A percentile compares a stretch with the other conserved stretches of the same genome.
Conservation (phyloP, 2,113 vertebrate species). For the Eudorcas thomsonii region DNA sequence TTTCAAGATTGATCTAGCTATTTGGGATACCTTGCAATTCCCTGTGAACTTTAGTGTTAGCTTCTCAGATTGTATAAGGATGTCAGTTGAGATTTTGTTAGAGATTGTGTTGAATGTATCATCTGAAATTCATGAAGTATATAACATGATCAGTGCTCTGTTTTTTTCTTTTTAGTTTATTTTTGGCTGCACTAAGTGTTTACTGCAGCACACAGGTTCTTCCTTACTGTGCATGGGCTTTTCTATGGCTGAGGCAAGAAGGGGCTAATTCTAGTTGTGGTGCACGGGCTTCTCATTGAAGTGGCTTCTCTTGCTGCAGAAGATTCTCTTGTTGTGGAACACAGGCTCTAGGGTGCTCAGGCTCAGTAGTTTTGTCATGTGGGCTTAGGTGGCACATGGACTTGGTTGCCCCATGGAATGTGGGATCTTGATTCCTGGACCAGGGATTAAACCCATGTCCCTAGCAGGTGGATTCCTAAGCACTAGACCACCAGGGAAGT, state of each 20-base stretch:
- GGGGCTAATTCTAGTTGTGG: background rate
- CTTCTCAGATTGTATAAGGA: background rate
- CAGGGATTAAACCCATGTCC: background rate
- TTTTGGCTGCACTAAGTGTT: background rate
- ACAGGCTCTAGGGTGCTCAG: background rate
- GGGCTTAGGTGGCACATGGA: background rate
- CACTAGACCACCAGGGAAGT: background rate
- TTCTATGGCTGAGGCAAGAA: background rate
- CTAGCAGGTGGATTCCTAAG: background rate
- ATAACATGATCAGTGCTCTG: background rate
- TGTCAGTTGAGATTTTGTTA: background rate
- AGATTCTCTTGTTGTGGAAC: background rate
- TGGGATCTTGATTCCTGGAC: background rate
- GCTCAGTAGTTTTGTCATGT: background rate
- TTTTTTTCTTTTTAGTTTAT: background rate
- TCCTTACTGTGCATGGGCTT: background rate
- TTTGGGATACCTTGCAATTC: background rate
- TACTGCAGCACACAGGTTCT: background rate
- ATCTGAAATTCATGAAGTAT: background rate
- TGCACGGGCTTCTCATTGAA: background rate
- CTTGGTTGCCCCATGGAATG: background rate
- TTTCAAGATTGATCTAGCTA: background rate
- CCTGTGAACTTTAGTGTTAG: background rate
- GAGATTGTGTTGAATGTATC: slow-evolving; percentile 6
- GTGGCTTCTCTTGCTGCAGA: background rate